Percentiles rank a stretch among this genome's conserved stretches.
Evolutionary conservation across 2,888 invertebrate species (phyloP).

Genomic region (Leptura quadrifasciata): DNA sequence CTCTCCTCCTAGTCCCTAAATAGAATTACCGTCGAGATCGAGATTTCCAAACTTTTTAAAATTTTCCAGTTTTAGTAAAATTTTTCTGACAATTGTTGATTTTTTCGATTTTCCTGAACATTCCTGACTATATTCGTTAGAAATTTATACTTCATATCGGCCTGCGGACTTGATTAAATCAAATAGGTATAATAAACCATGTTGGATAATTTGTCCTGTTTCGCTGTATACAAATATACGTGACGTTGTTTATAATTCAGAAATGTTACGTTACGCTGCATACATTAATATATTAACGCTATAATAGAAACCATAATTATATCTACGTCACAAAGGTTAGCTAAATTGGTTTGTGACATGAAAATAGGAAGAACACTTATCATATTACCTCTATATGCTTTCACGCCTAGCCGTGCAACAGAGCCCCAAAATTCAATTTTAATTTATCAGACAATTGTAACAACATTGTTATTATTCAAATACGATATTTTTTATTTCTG

Average conservation of each 20-base stretch:
- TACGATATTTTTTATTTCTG: too few species aligned
- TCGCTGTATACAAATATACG: not conserved
- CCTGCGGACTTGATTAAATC: too few species aligned
- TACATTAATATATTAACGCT: not conserved
- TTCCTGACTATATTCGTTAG: too few species aligned
- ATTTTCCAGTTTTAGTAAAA: too few species aligned
- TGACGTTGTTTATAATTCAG: not conserved
- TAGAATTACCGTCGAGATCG: too few species aligned
- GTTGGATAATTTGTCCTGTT: not conserved
- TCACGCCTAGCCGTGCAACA: not conserved
- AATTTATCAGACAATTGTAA: not conserved
- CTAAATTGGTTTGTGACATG: conserved; percentile 2
- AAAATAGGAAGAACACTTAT: not conserved
- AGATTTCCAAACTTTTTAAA: too few species aligned
- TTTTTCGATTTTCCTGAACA: too few species aligned
- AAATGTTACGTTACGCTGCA: not conserved
- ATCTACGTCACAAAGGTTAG: not conserved
- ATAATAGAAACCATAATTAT: not conserved
- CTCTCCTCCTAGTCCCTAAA: too few species aligned
- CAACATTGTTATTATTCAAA: not conserved
- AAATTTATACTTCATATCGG: too few species aligned
- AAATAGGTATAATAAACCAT: too few species aligned
- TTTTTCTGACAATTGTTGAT: too few species aligned
- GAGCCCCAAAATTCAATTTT: not conserved
- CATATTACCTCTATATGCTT: not conserved